phyloP scores from a whole-genome alignment of 2,888 invertebrate species.

The Eilema depressum region DNA sequence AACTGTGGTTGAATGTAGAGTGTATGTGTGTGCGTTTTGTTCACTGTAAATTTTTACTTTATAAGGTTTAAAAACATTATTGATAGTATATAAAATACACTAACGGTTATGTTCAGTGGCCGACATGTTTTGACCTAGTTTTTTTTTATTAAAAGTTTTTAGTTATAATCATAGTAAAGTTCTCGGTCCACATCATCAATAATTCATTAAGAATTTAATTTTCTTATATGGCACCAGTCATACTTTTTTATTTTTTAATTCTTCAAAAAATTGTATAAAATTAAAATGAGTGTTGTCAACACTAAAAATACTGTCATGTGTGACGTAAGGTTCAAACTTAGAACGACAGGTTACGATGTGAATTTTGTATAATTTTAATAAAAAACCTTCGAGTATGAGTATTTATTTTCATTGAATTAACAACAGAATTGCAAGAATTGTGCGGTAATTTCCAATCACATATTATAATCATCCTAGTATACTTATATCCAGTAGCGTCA shows the following conservation, averaged over 20 bases:
- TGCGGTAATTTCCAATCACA: conserved; percentile 39
- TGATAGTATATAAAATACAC: conserved; percentile 47
- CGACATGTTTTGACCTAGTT: conserved; percentile 32
- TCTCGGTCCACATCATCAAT: conserved; percentile 36
- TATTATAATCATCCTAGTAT: conserved; percentile 4
- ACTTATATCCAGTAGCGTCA: background rate
- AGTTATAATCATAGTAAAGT: conserved; percentile 32
- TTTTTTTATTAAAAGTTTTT: conserved; percentile 35
- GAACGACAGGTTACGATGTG: conserved; percentile 61
- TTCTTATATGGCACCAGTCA: conserved; percentile 31
- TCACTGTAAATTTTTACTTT: conserved; percentile 72
- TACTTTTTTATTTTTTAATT: conserved; percentile 41
- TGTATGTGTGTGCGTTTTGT: conserved; percentile 41
- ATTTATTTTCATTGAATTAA: conserved; percentile 25
- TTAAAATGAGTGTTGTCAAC: conserved; percentile 62
- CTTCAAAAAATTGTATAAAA: conserved; percentile 67
- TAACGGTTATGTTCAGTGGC: conserved; percentile 40
- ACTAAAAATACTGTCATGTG: conserved; percentile 67
- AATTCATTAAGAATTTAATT: conserved; percentile 28
- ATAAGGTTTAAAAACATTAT: conserved; percentile 68
- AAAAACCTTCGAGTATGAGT: conserved; percentile 54
- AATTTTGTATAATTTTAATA: conserved; percentile 73
- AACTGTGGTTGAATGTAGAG: conserved; percentile 56
- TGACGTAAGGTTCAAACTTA: conserved; percentile 62
- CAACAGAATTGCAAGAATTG: conserved; percentile 24